phyloP scores from a whole-genome alignment of 2,797 vertebrate species.

The Lagocephalus sceleratus region DNA sequence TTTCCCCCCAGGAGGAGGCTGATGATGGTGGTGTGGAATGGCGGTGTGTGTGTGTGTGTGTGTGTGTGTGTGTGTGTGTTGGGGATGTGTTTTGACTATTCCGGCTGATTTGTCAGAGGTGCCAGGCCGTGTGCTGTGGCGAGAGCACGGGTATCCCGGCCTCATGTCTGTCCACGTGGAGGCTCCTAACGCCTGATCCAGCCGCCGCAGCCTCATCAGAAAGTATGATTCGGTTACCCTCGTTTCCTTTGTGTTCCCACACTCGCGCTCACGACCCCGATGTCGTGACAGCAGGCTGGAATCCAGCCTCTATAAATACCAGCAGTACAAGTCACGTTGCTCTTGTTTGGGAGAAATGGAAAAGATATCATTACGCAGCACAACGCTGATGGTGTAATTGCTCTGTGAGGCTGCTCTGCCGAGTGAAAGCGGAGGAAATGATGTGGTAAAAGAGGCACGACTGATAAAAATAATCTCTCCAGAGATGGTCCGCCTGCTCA shows the following conservation, averaged over 20 bases:
- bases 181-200: background rate
- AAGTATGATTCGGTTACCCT: conserved; percentile 7
- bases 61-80: too few species aligned
- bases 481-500: conserved; percentile 17
- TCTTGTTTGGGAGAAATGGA: conserved; percentile 15
- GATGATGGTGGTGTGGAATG: conserved; percentile 46
- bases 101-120: conserved; percentile 56
- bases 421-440: conserved; percentile 15
- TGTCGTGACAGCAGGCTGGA: conserved; percentile 31
- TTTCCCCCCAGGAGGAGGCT: conserved; percentile 22
- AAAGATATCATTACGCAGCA: conserved; percentile 28
- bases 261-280: conserved; percentile 6
- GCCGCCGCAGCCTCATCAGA: conserved; percentile 16
- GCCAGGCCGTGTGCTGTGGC: conserved; percentile 51
- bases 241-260: conserved; percentile 19
- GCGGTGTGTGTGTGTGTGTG: too few species aligned
- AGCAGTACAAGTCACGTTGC: conserved; percentile 30
- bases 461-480: conserved; percentile 14
- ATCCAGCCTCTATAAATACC: conserved; percentile 52
- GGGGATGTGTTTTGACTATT: conserved; percentile 58
- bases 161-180: conserved; percentile 36
- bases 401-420: conserved; percentile 15
- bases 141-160: conserved; percentile 31
- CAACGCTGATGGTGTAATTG: conserved; percentile 29
- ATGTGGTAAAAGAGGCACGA: conserved; percentile 12